phyloP scores from a whole-genome alignment of 2,888 invertebrate genomes.

The Drosophila dives region DNA sequence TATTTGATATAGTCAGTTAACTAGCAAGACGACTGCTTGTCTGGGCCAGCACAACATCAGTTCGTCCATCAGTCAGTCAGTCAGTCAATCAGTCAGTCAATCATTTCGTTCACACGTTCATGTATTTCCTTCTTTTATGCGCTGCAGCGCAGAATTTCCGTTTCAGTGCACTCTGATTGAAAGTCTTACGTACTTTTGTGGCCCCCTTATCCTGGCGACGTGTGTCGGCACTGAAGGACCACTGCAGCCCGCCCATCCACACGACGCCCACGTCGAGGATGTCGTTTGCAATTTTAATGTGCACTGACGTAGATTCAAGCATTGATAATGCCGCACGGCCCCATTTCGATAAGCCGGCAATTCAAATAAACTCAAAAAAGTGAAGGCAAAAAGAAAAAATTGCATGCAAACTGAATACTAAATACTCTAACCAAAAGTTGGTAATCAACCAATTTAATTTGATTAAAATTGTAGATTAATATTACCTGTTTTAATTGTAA shows the following conservation, averaged over 20 bases:
- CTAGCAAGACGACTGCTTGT: conserved; percentile 25
- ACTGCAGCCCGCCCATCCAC: background rate
- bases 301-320: conserved; percentile 69
- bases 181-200: conserved; percentile 68
- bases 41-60: conserved; percentile 23
- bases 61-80: conserved; percentile 18
- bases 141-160: conserved; percentile 79
- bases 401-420: conserved; percentile 6
- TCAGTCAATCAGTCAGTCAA: conserved; percentile 26
- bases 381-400: conserved; percentile 1
- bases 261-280: conserved; percentile 21
- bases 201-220: conserved; percentile 42
- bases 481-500: background rate
- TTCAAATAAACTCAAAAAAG: conserved; percentile 53
- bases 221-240: conserved; percentile 49
- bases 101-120: conserved; percentile 56
- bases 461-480: background rate
- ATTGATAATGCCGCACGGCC: conserved; percentile 61
- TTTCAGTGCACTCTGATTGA: conserved; percentile 77
- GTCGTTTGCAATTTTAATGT: conserved; percentile 74
- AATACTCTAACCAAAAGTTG: conserved; percentile 23
- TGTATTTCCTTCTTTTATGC: conserved; percentile 75
- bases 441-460: background rate
- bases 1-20: conserved; percentile 61
- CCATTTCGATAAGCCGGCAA: conserved; percentile 57